Percentiles rank a stretch among this genome's conserved stretches.
These are phyloP conservation scores for Pao palembangensis DNA, from an alignment of 2,113 vertebrate genomes.

Conservation along the genomic window DNA sequence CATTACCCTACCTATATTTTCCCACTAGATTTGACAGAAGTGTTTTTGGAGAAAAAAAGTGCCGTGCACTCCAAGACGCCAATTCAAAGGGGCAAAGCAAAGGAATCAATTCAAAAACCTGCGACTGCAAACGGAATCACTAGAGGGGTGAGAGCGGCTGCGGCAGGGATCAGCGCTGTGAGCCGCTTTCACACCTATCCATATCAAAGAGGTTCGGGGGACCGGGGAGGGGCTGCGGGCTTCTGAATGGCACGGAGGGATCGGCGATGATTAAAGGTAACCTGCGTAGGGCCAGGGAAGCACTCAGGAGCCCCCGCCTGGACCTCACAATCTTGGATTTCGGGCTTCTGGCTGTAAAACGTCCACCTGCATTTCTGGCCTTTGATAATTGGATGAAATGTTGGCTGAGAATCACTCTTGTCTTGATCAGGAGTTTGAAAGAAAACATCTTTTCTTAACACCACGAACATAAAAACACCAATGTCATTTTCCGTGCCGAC, in stretches of 20 bases:
- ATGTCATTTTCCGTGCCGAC: too few species aligned
- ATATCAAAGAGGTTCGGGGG: conserved; percentile 67
- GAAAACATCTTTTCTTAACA: not conserved
- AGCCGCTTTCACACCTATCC: conserved; percentile 56
- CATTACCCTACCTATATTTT: conserved; percentile 57
- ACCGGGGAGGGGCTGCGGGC: conserved; percentile 37
- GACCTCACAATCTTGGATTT: conserved; percentile 54
- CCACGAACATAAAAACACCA: too few species aligned
- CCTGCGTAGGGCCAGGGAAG: conserved; percentile 48
- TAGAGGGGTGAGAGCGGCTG: conserved; percentile 46
- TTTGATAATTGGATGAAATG: not conserved
- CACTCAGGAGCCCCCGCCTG: conserved; percentile 31
- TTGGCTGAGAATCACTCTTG: not conserved
- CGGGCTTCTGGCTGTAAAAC: conserved; percentile 38
- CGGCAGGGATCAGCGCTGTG: conserved; percentile 51
- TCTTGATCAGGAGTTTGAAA: not conserved
- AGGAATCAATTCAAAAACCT: conserved; percentile 69
- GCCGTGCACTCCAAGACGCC: conserved; percentile 47
- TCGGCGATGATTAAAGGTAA: conserved; percentile 69
- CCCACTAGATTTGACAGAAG: conserved; percentile 57
- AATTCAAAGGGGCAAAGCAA: conserved; percentile 63
- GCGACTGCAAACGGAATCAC: conserved; percentile 65
- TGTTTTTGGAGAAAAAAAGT: conserved; percentile 24
- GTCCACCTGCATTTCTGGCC: conserved; percentile 10
- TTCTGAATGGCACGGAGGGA: conserved; percentile 57